phyloP scores from a whole-genome alignment of 2,888 invertebrate species.

The Mamestra brassicae region DNA sequence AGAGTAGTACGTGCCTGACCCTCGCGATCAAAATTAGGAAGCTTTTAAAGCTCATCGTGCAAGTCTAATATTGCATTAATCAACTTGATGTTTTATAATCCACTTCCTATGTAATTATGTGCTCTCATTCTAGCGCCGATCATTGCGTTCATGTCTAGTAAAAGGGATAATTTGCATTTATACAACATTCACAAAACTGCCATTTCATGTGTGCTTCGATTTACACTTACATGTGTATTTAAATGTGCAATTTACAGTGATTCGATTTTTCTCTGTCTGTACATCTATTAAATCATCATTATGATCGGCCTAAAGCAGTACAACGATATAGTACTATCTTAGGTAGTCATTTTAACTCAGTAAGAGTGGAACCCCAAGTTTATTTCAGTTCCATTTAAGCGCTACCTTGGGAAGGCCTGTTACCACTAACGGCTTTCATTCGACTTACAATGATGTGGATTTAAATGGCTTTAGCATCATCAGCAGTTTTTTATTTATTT shows the following conservation, averaged over 20 bases:
- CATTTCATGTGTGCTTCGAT: neutral
- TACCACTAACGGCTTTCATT: no score
- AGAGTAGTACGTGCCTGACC: constrained; percentile 10
- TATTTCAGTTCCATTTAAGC: no score
- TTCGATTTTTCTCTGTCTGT: no score
- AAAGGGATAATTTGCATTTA: neutral
- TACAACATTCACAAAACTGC: neutral
- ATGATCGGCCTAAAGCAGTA: no score
- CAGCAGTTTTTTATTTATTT: no score
- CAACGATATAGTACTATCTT: no score
- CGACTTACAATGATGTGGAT: no score
- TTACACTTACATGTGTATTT: neutral
- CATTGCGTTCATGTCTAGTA: neutral
- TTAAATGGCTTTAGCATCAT: no score
- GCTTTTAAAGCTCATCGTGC: constrained; percentile 53
- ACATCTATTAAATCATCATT: no score
- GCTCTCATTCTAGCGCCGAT: constrained; percentile 4
- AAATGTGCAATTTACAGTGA: neutral
- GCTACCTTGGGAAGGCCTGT: no score
- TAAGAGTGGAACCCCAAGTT: no score
- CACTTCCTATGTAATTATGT: constrained; percentile 39
- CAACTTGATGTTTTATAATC: constrained; percentile 4
- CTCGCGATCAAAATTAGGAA: constrained; percentile 46
- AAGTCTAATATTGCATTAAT: constrained; percentile 10
- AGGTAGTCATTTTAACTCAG: no score